These are phyloP conservation scores for Papilio aristodemus DNA, from an alignment of 1,140 invertebrate species.

Conservation along the genomic window DNA sequence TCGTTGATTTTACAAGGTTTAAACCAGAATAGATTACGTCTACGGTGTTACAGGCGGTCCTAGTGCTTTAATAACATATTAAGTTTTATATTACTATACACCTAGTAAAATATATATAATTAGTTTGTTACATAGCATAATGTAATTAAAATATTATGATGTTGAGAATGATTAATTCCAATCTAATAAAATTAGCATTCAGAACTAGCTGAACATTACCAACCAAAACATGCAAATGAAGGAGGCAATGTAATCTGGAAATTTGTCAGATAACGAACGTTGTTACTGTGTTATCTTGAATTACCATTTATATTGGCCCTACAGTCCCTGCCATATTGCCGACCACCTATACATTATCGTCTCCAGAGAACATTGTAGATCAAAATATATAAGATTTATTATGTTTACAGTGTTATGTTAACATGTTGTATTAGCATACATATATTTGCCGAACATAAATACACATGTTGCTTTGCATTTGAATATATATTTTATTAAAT, in stretches of 20 bases:
- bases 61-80: too few species aligned
- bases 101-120: too few species aligned
- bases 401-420: not conserved
- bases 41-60: too few species aligned
- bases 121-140: not conserved
- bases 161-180: not conserved
- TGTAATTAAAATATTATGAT: not conserved
- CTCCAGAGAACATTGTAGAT: not conserved
- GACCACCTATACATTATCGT: slow-evolving; percentile 4
- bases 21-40: too few species aligned
- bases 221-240: slow-evolving; percentile 14
- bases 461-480: too few species aligned
- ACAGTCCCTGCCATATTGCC: slow-evolving; percentile 10
- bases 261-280: slow-evolving; percentile 7
- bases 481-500: too few species aligned
- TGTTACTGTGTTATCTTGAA: slow-evolving; percentile 18
- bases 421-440: not conserved
- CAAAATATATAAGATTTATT: not conserved
- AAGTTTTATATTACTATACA: too few species aligned
- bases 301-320: slow-evolving; percentile 9
- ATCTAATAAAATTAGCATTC: slow-evolving; percentile 1
- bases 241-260: slow-evolving; percentile 14
- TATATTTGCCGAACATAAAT: too few species aligned
- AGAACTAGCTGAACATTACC: slow-evolving; percentile 10
- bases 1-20: too few species aligned